A percentile compares a stretch with the other conserved stretches of the same genome.
Evolutionary conservation across 2,888 invertebrate species (phyloP).

Genomic region (Trypoxylon attenuatum): DNA sequence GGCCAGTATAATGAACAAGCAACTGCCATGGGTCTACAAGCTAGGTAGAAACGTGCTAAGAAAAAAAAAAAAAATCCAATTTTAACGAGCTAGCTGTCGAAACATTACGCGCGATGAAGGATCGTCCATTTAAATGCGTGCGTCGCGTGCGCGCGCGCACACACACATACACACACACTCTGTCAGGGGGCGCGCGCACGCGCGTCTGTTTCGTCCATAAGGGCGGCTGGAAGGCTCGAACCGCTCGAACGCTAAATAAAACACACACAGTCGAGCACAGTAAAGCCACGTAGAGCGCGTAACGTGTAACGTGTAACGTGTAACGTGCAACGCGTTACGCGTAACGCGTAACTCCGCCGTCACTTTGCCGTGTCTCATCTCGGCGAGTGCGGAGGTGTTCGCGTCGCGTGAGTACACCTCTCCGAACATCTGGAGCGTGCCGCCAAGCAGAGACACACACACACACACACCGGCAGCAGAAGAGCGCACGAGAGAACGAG

Average conservation of each 20-base stretch:
- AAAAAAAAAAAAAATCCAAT: conserved; percentile 58
- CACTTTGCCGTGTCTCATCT: too few relatives aligned
- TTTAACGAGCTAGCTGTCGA: conserved; percentile 68
- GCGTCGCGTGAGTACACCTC: too few relatives aligned
- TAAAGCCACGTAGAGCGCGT: too few relatives aligned
- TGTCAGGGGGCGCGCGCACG: not conserved
- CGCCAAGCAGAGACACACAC: too few relatives aligned
- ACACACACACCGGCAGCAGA: conserved; percentile 18
- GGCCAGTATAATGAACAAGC: conserved; percentile 71
- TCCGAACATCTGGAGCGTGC: too few relatives aligned
- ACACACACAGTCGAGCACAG: too few relatives aligned
- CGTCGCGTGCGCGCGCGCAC: conserved; percentile 27
- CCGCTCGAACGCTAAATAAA: not conserved
- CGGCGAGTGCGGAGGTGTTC: too few relatives aligned
- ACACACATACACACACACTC: conserved; percentile 7
- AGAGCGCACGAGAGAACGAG: conserved; percentile 27
- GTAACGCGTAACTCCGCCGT: too few relatives aligned
- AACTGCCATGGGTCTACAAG: conserved; percentile 71
- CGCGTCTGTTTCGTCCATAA: conserved; percentile 1
- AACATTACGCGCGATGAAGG: conserved; percentile 54
- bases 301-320: too few relatives aligned
- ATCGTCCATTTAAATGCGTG: conserved; percentile 56
- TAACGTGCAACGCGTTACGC: too few relatives aligned
- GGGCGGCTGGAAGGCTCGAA: not conserved
- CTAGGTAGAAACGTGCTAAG: conserved; percentile 68